Conservation (phyloP, 2,113 vertebrate genomes). For the Heptranchias perlo region DNA sequence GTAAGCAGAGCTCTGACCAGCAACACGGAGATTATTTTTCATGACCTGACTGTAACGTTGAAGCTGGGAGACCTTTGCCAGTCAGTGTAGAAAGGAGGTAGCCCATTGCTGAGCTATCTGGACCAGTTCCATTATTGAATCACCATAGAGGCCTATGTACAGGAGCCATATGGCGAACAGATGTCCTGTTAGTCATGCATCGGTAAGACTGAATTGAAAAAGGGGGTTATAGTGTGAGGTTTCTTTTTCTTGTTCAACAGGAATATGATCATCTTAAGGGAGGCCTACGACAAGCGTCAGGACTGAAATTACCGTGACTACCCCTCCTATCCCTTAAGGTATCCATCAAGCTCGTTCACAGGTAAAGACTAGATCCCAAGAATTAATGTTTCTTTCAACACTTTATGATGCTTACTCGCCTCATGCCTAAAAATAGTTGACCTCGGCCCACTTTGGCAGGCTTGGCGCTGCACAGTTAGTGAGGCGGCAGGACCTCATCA, state of each 20-base stretch:
- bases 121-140: neutral
- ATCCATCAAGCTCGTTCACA: neutral
- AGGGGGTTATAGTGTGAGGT: neutral
- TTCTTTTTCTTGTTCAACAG: neutral
- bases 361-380: neutral
- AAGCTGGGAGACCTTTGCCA: neutral
- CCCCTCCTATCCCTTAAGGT: neutral
- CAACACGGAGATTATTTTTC: neutral
- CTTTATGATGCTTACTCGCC: neutral
- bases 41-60: neutral
- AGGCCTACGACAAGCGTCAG: neutral
- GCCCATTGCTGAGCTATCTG: neutral
- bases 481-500: neutral
- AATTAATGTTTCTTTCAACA: neutral
- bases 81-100: neutral
- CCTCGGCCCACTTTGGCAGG: neutral
- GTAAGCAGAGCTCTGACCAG: neutral
- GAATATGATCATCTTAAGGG: conserved; percentile 6
- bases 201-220: neutral
- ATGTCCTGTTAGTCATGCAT: neutral
- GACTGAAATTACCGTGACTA: neutral
- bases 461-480: neutral
- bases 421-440: neutral
- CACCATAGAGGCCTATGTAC: neutral
- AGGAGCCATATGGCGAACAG: conserved; percentile 2